phyloP scores from a whole-genome alignment of 1,140 invertebrate species.

The Cyclargus thomasi region DNA sequence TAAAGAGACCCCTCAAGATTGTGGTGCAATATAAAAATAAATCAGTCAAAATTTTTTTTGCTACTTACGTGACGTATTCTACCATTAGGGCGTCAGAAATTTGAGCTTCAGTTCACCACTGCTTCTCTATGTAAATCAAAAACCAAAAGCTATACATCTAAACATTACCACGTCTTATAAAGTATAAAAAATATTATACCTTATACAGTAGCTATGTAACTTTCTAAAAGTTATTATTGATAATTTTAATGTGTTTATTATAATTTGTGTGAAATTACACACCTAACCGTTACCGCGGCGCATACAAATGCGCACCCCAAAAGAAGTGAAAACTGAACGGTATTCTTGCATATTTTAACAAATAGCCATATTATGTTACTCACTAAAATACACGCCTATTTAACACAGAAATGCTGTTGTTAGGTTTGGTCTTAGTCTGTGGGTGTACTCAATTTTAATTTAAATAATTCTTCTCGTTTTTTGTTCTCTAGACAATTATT shows the following conservation, averaged over 20 bases:
- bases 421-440: not conserved
- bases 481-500: not conserved
- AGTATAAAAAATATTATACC: not conserved
- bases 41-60: too few relatives aligned
- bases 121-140: too few relatives aligned
- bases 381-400: not conserved
- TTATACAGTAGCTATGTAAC: not conserved
- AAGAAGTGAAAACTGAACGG: conserved; percentile 10
- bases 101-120: too few relatives aligned
- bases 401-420: not conserved
- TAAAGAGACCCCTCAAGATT: too few relatives aligned
- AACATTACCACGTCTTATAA: not conserved
- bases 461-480: not conserved
- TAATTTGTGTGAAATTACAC: not conserved
- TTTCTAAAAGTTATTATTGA: not conserved
- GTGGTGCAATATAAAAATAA: too few relatives aligned
- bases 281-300: not conserved
- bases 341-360: not conserved
- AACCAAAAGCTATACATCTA: not conserved
- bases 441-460: not conserved
- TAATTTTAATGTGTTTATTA: not conserved
- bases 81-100: too few relatives aligned
- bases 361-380: not conserved
- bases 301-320: conserved; percentile 7
- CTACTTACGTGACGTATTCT: too few relatives aligned